Evolutionary conservation across 2,113 vertebrate species (phyloP).

Genomic region (Chelonoidis abingdonii): DNA sequence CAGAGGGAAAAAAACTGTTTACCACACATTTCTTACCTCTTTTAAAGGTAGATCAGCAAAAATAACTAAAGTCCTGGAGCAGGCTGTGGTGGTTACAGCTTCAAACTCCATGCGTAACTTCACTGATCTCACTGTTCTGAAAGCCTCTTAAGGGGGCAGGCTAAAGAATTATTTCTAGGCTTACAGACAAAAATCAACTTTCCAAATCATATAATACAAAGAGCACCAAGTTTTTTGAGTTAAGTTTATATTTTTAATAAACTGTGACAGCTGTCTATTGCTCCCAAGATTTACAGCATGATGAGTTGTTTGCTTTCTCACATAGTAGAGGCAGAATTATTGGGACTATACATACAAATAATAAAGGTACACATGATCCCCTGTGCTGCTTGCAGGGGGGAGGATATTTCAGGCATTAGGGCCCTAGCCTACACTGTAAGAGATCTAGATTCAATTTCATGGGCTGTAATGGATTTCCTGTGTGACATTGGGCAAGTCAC

Average conservation of each 20-base stretch:
- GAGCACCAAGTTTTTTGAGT: background rate
- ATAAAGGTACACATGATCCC: background rate
- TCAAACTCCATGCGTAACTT: background rate
- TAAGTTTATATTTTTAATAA: background rate
- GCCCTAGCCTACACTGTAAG: background rate
- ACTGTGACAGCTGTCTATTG: background rate
- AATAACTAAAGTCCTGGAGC: background rate
- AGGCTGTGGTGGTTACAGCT: background rate
- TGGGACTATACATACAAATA: background rate
- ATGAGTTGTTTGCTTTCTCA: background rate
- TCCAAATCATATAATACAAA: background rate
- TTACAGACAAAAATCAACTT: background rate
- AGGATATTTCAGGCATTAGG: background rate
- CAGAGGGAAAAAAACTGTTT: background rate
- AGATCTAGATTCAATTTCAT: background rate
- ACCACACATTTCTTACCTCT: background rate
- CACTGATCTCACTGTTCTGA: background rate
- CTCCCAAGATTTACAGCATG: background rate
- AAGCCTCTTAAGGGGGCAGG: background rate
- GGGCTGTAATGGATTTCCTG: background rate
- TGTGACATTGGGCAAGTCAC: too few species aligned
- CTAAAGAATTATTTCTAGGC: background rate
- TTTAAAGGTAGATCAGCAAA: background rate
- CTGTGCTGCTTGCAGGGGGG: background rate
- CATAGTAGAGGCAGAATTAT: background rate